Percentiles rank a stretch among this genome's conserved stretches.
These are phyloP conservation scores for Phyllostomus hastatus DNA, from an alignment of 2,113 vertebrate species.

Conservation along the genomic window DNA sequence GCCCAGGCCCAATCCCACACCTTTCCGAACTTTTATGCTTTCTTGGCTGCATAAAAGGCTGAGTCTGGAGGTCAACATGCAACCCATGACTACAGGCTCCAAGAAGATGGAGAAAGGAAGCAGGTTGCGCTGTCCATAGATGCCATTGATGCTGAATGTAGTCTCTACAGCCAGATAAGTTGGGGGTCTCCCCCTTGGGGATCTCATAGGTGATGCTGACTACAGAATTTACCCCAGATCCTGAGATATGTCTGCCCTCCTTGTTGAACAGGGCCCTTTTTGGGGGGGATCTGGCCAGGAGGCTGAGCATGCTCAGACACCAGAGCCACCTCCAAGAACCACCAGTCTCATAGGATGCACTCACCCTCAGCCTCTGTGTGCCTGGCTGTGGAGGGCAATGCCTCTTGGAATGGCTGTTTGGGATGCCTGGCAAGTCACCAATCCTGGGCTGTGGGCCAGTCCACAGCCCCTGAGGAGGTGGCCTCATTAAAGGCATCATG, in stretches of 20 bases:
- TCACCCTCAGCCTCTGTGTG: not conserved
- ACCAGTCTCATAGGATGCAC: not conserved
- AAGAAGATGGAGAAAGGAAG: not conserved
- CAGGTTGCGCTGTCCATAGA: accelerated
- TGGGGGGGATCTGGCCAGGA: not conserved
- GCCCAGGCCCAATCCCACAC: not conserved
- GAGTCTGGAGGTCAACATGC: not conserved
- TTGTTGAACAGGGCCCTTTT: not conserved
- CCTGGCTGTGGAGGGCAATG: slow-evolving; percentile 44
- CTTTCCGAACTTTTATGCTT: not conserved
- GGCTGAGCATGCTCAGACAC: not conserved
- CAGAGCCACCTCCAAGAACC: not conserved
- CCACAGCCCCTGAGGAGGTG: slow-evolving; percentile 66
- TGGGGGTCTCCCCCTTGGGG: not conserved
- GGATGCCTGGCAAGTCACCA: slow-evolving; percentile 71
- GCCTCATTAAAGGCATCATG: slow-evolving; percentile 78
- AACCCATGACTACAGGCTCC: not conserved
- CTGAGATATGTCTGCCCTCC: not conserved
- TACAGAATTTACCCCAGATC: not conserved
- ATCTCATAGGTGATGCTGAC: accelerated
- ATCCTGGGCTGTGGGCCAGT: slow-evolving; percentile 70
- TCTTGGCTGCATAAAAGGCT: not conserved
- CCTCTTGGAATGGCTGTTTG: slow-evolving; percentile 60
- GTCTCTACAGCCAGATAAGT: not conserved
- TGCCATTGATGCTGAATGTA: not conserved